These are phyloP conservation scores for Tychaedon coryphoeus DNA, from an alignment of 2,113 vertebrate species.

Conservation along the genomic window DNA sequence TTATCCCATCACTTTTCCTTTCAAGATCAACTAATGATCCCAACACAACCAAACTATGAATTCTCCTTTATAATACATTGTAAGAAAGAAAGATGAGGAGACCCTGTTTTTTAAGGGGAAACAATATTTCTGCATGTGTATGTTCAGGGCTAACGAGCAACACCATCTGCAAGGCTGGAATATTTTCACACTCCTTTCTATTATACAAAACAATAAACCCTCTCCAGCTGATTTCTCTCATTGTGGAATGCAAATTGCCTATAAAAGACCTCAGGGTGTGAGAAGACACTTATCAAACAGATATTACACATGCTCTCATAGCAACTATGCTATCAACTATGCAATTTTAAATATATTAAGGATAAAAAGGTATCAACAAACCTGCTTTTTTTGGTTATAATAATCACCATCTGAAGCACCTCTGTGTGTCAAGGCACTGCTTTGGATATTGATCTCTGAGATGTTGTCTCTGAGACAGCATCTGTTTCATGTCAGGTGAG, in stretches of 20 bases:
- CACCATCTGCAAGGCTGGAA: conserved; percentile 70
- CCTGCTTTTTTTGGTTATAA: conserved; percentile 29
- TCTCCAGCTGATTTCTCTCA: conserved; percentile 77
- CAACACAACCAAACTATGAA: conserved; percentile 53
- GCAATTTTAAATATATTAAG: conserved; percentile 64
- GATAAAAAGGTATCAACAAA: conserved; percentile 64
- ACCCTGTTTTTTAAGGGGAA: conserved; percentile 54
- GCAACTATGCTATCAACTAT: conserved; percentile 37
- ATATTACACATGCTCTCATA: conserved; percentile 60
- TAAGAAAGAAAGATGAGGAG: background rate
- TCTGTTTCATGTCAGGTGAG: background rate
- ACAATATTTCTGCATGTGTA: conserved; percentile 53
- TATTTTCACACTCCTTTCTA: conserved; percentile 77
- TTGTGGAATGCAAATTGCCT: conserved; percentile 77
- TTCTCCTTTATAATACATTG: conserved; percentile 50
- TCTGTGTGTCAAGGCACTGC: conserved; percentile 15
- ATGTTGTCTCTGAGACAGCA: background rate
- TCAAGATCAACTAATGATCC: conserved; percentile 62
- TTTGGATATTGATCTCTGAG: background rate
- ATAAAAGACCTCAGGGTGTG: conserved; percentile 75
- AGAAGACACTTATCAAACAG: conserved; percentile 78
- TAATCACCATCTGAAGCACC: conserved; percentile 49
- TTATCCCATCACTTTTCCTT: conserved; percentile 39
- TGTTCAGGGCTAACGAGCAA: conserved; percentile 69
- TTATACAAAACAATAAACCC: conserved; percentile 76